Evolutionary conservation across 1,140 invertebrate species (phyloP), one percentile per base, ranked within the genome.

Genomic region (Drosophila pseudoobscura): DNA sequence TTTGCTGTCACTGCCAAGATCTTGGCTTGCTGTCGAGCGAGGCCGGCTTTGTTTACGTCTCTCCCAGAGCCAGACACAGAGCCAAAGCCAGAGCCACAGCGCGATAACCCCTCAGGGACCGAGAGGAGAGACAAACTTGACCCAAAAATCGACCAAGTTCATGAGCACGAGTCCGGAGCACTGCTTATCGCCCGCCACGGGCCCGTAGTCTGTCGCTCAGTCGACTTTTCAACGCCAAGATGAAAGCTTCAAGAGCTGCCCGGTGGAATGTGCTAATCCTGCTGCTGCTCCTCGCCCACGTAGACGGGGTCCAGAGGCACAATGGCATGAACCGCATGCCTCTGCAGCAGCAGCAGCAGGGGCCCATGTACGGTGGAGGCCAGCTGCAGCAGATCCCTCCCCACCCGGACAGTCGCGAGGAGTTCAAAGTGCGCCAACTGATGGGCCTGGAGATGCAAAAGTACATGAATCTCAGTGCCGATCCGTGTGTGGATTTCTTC

Each of bases 401-500:
- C 3, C 45, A 46, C 6, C 39, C 45, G 11, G 82, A 87, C 0
- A 41, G 44, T 2, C 66, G 75, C 0, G 72, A 88, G 46, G 78
- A 76, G 39, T 65, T 55, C 2, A 66, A 54, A 29, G 26, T 62
- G 15, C 83, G 83, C 4, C 62, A 61, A 5, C 31, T 11, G 35
- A 80, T 84, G 44, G 46, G 76, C 2, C 92, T 93, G 63, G 93
- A 95, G 61, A 96, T 96, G 94, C 92, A 92, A 58, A 93, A 94
- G 69, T 96, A 95, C 76, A 97, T 98, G 95, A 96, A 98, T 78
- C 91, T 87, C 2, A 92, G 90, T 26, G 94, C 93, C 0, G 94
- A 98, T 92, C 97, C 97, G 1, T 99, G 97, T 90, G 92, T 95
- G 2, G 97, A 98, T 91, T 99, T 98, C 91, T 98, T 97, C 90